Conservation (phyloP, 2,797 vertebrate species). For the Apogon hyalosoma region DNA sequence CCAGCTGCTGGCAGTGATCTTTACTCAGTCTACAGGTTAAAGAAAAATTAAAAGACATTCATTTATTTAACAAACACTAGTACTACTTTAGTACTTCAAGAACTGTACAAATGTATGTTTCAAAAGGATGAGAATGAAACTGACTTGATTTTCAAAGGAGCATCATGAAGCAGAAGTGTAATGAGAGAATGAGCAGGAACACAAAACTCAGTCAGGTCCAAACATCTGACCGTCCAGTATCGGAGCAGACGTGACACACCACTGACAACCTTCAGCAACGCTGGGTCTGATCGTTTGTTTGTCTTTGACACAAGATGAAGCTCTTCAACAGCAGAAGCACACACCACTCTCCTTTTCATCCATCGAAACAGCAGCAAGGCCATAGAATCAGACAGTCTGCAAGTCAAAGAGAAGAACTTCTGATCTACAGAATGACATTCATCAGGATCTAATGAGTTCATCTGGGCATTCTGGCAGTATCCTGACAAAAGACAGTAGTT, state of each 20-base stretch:
- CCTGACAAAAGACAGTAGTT: not conserved
- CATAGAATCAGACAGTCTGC: conserved; percentile 22
- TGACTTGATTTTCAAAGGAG: conserved; percentile 49
- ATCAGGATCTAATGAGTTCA: not conserved
- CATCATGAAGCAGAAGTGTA: conserved; percentile 49
- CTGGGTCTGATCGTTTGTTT: not conserved
- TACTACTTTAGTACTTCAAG: no score
- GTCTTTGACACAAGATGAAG: conserved; percentile 36
- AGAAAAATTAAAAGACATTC: no score
- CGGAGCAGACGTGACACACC: conserved; percentile 59
- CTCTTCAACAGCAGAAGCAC: conserved; percentile 20
- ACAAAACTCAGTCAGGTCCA: conserved; percentile 60
- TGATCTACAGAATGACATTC: not conserved
- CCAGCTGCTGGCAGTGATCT: conserved; percentile 41
- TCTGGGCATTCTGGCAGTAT: rapidly evolving
- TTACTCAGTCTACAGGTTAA: conserved; percentile 15
- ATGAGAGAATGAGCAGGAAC: conserved; percentile 47
- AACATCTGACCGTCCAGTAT: conserved; percentile 43
- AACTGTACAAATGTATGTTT: not conserved
- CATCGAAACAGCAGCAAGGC: conserved; percentile 27
- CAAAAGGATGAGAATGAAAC: not conserved
- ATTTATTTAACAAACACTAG: no score
- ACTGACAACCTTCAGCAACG: conserved; percentile 38
- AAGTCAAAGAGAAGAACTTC: not conserved
- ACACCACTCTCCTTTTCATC: conserved; percentile 1